A percentile compares a stretch with the other conserved stretches of the same genome.
These are phyloP conservation scores for Parazoanthus darwini DNA, from an alignment of 92 coral and sea anemone genomes.

Conservation along the genomic window DNA sequence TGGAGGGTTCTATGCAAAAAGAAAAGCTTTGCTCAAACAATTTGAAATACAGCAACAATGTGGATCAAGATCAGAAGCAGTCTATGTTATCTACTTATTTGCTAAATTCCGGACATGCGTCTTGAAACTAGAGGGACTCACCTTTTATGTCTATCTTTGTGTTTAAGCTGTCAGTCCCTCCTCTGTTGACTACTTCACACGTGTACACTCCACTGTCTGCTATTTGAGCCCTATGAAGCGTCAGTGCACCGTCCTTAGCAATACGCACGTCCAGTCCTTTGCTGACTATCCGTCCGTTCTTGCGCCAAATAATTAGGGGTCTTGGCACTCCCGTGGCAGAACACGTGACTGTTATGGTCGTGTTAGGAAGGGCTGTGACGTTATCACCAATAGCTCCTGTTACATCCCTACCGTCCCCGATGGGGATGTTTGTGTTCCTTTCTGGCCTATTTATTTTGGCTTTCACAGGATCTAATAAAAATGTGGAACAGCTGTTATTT, in stretches of 20 bases:
- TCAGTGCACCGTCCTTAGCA: constrained; percentile 49
- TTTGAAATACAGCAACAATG: no score
- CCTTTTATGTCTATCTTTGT: constrained; percentile 52
- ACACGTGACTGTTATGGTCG: constrained; percentile 28
- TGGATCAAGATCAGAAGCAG: no score
- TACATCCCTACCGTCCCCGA: constrained; percentile 16
- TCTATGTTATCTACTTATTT: no score
- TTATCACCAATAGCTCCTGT: constrained; percentile 29
- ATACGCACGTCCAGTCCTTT: background rate
- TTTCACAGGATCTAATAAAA: constrained; percentile 14
- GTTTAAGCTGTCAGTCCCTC: constrained; percentile 50
- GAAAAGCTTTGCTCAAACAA: no score
- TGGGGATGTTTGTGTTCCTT: background rate
- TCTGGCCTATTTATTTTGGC: background rate
- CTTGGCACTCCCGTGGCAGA: constrained; percentile 25
- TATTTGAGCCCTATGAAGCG: constrained; percentile 32
- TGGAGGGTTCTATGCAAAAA: no score
- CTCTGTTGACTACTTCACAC: constrained; percentile 59
- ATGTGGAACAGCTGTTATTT: no score
- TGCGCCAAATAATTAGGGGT: constrained; percentile 30
- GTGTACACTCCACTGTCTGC: constrained; percentile 57
- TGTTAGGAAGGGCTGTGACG: constrained; percentile 35
- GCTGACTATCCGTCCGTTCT: constrained; percentile 1
- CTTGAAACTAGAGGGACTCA: constrained; percentile 8
- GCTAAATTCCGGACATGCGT: no score